Percentiles rank a stretch among this genome's conserved stretches.
Conservation (phyloP, 2,113 vertebrate species). For the Percina caprodes region DNA sequence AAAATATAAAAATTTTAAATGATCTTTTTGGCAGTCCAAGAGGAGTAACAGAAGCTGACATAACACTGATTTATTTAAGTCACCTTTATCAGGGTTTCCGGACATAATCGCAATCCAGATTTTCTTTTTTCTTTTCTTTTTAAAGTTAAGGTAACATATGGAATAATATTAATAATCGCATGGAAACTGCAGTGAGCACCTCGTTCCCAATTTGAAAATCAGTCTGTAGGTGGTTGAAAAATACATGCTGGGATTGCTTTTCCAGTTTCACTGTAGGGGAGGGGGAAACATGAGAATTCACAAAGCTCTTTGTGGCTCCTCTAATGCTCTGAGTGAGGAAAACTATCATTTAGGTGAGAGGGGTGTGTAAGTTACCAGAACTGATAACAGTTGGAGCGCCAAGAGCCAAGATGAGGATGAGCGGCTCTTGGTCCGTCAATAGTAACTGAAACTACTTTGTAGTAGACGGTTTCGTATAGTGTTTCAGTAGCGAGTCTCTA, state of each 20-base stretch:
- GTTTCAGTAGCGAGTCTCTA: constrained; percentile 13
- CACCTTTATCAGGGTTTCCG: background rate
- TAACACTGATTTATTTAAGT: background rate
- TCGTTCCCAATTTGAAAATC: background rate
- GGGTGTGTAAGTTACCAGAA: constrained; percentile 26
- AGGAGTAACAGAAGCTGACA: background rate
- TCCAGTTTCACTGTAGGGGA: constrained; percentile 38
- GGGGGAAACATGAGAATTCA: constrained; percentile 67
- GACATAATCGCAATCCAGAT: background rate
- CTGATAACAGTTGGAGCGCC: constrained; percentile 39
- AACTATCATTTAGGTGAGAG: constrained; percentile 57
- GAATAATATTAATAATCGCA: too few species aligned
- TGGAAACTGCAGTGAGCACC: too few species aligned
- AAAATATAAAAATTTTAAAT: background rate
- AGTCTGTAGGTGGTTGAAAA: constrained; percentile 19
- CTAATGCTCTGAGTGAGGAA: constrained; percentile 21
- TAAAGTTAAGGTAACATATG: background rate
- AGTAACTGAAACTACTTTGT: constrained; percentile 58
- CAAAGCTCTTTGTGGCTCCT: constrained; percentile 48
- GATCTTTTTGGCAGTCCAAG: background rate
- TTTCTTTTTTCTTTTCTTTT: background rate
- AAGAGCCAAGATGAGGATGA: background rate
- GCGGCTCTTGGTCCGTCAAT: constrained; percentile 1
- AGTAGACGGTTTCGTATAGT: constrained; percentile 22
- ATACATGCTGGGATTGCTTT: constrained; percentile 37